Evolutionary conservation across 2,888 invertebrate species (phyloP), one percentile per base, ranked within the genome.

Genomic region (Apamea epomidion): DNA sequence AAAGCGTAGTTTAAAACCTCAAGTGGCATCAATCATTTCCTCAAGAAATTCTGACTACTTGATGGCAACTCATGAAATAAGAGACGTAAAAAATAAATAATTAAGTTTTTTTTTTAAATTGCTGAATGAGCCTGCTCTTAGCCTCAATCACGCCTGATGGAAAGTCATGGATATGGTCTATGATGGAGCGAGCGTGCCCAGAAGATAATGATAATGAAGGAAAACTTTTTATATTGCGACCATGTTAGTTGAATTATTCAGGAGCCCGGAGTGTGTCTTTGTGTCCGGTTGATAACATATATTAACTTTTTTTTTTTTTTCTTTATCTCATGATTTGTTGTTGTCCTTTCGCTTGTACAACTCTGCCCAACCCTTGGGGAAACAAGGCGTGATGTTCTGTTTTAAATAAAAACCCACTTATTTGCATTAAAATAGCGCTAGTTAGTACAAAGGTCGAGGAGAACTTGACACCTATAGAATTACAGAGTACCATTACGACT

Each of bases 391-490:
- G 25, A 58, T 25, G 8, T 60, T 58, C 12, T 60, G 12, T 60
- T 14, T 62, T 8, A 3, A 64, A 70, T 29, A 14, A 64, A 70
- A 74, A 37, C n/a, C 3, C 8, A 72, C 25, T 18, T 25, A 58
- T n/a, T 64, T n/a, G 58, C 84, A 73, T 14, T 68, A 64, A 42
- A 75, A 32, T 10, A 62, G 65, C 37, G 64, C 64, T 54, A 54
- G n/a, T 65, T 62, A 51, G n/a, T 75, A 48, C 87, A 84, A 84
- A 87, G 84, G 77, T 78, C 54, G 51, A n/a, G 10, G 16, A 16
- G n/a, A 84, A 80, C 74, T 65, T 58, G 81, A 88, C 42, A 73
- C 81, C 42, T 70, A 45, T 76, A 73, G 32, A 70, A 69, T 87
- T 62, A 62, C 72, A 67, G 14, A 29, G 4, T 85, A 67, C 51